Evolutionary conservation across 2,888 invertebrate species (phyloP).

Genomic region (Habrosyne pyritoides): DNA sequence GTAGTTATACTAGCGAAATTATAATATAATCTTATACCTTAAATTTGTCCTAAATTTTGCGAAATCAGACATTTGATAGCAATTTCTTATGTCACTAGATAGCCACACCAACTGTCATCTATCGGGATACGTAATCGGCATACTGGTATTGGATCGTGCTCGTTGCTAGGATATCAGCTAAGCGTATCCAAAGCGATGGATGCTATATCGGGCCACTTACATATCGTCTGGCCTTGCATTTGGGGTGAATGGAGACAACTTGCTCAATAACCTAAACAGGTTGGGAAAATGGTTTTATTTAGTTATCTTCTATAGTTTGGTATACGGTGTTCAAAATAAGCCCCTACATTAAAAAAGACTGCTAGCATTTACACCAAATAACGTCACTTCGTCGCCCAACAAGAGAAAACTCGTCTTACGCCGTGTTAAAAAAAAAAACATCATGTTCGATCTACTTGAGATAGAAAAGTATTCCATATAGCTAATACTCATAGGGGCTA

Average conservation of each 20-base stretch:
- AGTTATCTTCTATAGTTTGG: constrained; percentile 26
- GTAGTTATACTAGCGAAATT: too few species aligned
- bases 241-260: constrained; percentile 75
- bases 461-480: too few species aligned
- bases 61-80: constrained; percentile 10
- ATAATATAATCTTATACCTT: too few species aligned
- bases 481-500: too few species aligned
- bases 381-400: too few species aligned
- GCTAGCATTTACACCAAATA: too few species aligned
- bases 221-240: constrained; percentile 73
- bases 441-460: too few species aligned
- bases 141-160: constrained; percentile 55
- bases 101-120: constrained; percentile 35
- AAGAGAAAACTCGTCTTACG: too few species aligned
- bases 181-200: constrained; percentile 64
- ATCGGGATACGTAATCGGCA: constrained; percentile 51
- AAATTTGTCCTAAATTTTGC: neutral
- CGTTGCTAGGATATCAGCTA: constrained; percentile 62
- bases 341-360: neutral
- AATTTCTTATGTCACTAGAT: constrained; percentile 37
- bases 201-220: constrained; percentile 62
- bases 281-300: constrained; percentile 48
- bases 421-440: too few species aligned
- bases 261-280: constrained; percentile 76
- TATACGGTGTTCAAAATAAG: neutral